Evolutionary conservation across 2,797 vertebrate species (phyloP).

Genomic region (Sebastiscus albofasciatus): DNA sequence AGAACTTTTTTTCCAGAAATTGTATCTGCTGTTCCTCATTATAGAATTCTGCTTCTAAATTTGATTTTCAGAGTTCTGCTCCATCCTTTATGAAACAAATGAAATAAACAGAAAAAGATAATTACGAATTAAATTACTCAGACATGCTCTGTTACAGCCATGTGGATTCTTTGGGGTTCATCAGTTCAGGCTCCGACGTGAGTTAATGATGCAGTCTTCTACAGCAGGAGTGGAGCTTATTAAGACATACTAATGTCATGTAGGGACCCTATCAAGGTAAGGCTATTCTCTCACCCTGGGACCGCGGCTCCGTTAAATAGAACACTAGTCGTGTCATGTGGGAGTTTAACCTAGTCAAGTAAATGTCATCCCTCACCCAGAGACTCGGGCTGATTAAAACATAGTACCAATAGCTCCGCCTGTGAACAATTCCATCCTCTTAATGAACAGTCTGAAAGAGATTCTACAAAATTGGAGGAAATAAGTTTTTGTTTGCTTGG

Average conservation of each 20-base stretch:
- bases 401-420: conserved; percentile 2
- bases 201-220: conserved; percentile 9
- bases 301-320: conserved; percentile 37
- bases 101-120: neutral
- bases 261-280: neutral
- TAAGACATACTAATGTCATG: conserved; percentile 27
- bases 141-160: neutral
- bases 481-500: neutral
- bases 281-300: neutral
- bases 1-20: neutral
- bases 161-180: neutral
- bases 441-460: conserved; percentile 20
- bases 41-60: neutral
- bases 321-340: conserved; percentile 1
- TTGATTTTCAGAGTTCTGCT: neutral
- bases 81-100: neutral
- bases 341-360: conserved; percentile 39
- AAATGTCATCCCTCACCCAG: conserved; percentile 45
- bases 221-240: conserved; percentile 5
- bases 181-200: neutral
- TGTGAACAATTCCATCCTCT: conserved; percentile 5
- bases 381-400: conserved; percentile 39
- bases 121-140: neutral
- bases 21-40: neutral
- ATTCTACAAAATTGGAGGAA: neutral